Evolutionary conservation across 2,113 vertebrate genomes (phyloP).

Genomic region (Dascyllus trimaculatus): DNA sequence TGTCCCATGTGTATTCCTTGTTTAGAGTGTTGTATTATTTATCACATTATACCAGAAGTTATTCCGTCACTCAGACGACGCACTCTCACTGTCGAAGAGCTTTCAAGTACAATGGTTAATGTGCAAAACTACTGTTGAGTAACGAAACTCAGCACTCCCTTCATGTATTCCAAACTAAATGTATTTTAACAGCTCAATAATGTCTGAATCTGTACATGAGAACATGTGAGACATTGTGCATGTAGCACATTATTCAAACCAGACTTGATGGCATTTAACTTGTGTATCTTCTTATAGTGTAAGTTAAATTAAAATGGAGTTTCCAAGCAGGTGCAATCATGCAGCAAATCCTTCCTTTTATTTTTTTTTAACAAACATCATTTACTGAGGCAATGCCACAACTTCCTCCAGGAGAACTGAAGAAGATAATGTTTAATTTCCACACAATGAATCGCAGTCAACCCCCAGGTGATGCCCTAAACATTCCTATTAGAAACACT

Average conservation of each 20-base stretch:
- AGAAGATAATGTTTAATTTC: neutral
- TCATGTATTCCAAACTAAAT: neutral
- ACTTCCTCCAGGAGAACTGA: neutral
- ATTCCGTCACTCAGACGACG: too few relatives aligned
- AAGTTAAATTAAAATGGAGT: neutral
- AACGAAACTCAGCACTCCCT: neutral
- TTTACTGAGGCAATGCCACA: neutral
- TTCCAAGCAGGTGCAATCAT: neutral
- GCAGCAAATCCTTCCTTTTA: too few relatives aligned
- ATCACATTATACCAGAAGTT: too few relatives aligned
- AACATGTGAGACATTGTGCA: neutral
- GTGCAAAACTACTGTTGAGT: too few relatives aligned
- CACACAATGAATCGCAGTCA: neutral
- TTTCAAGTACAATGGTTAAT: too few relatives aligned
- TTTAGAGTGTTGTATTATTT: neutral
- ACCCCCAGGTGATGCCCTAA: neutral
- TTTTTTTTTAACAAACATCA: too few relatives aligned
- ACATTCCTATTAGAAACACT: neutral
- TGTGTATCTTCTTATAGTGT: neutral
- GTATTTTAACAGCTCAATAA: neutral
- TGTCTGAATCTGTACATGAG: neutral
- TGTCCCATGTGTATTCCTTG: neutral
- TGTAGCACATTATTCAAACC: neutral
- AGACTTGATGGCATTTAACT: neutral
- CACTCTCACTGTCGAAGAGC: too few relatives aligned